A percentile compares a stretch with the other conserved stretches of the same genome.
phyloP scores from a whole-genome alignment of 2,113 vertebrate genomes.

The Perccottus glenii region DNA sequence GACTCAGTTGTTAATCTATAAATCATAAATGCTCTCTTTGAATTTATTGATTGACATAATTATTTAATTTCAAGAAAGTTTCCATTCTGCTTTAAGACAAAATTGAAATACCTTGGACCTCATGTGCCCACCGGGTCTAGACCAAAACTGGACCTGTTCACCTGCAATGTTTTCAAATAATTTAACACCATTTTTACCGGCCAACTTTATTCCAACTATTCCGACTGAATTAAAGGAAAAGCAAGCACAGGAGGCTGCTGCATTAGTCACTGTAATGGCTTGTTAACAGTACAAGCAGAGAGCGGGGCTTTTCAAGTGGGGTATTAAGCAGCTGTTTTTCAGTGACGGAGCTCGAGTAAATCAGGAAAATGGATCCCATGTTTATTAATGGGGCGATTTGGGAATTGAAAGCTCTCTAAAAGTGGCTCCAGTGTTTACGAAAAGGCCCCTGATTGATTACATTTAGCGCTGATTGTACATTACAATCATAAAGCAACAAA shows the following conservation, averaged over 20 bases:
- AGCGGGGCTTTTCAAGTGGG: conserved; percentile 88
- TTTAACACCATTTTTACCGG: no score
- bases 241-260: conserved; percentile 77
- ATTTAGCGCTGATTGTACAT: conserved; percentile 62
- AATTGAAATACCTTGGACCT: no score
- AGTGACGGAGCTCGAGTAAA: conserved; percentile 88
- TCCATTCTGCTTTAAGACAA: no score
- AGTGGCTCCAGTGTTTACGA: conserved; percentile 70
- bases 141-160: no score
- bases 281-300: conserved; percentile 92
- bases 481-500: conserved; percentile 66
- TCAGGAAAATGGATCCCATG: conserved; percentile 91
- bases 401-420: conserved; percentile 77
- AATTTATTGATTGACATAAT: no score
- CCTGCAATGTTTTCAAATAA: no score
- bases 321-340: conserved; percentile 96
- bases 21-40: no score
- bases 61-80: no score
- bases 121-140: no score
- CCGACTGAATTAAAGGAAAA: background rate
- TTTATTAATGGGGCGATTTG: conserved; percentile 93
- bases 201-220: background rate
- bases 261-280: conserved; percentile 94
- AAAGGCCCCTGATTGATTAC: conserved; percentile 72
- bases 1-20: no score